These are phyloP conservation scores for Tyrannus savana DNA, from an alignment of 2,113 vertebrate genomes.

Conservation along the genomic window DNA sequence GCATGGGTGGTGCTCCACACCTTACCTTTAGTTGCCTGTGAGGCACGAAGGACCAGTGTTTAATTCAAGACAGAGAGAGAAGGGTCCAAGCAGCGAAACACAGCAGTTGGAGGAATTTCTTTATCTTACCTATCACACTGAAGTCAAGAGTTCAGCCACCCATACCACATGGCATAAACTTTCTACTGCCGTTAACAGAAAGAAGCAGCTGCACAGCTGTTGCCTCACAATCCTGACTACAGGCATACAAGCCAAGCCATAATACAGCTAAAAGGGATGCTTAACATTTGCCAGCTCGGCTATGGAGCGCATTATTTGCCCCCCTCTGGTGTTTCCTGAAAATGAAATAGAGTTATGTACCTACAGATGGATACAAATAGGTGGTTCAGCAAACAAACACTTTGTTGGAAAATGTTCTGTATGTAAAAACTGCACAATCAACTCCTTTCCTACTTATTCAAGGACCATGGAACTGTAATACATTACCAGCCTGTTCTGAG, in stretches of 20 bases:
- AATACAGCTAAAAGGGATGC: neutral
- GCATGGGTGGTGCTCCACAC: rapidly evolving
- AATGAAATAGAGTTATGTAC: neutral
- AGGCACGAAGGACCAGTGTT: neutral
- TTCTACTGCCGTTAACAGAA: neutral
- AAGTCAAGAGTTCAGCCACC: neutral
- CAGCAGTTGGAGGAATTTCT: neutral
- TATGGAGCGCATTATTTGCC: neutral
- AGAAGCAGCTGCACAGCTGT: neutral
- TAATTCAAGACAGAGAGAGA: neutral
- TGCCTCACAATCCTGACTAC: neutral
- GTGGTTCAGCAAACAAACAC: neutral
- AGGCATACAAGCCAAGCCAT: neutral
- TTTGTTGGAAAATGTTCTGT: neutral
- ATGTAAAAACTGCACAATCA: neutral
- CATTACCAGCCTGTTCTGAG: neutral
- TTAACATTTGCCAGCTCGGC: neutral
- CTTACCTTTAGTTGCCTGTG: neutral
- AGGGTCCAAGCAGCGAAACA: neutral
- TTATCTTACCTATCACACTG: neutral
- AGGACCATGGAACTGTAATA: neutral
- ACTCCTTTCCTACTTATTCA: neutral
- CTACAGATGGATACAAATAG: neutral
- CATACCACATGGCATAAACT: neutral
- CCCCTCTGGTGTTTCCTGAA: neutral